phyloP scores from a whole-genome alignment of 2,888 invertebrate species.

The Rapana venosa region DNA sequence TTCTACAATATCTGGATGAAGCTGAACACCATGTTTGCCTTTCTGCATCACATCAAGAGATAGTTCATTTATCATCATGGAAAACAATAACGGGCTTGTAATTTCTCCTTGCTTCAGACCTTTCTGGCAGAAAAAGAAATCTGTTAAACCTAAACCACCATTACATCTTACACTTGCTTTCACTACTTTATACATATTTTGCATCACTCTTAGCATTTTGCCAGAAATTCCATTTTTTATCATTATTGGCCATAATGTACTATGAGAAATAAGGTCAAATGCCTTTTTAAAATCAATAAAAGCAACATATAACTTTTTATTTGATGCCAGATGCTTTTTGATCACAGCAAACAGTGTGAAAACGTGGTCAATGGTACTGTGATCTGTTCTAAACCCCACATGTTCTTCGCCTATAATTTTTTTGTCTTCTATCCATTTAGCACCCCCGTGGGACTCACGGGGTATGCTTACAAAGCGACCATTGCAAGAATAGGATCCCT shows the following conservation, averaged over 20 bases:
- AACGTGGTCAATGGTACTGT: neutral
- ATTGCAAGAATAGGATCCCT: no score
- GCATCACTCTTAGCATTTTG: neutral
- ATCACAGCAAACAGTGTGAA: conserved; percentile 2
- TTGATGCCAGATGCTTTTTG: neutral
- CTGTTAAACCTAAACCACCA: neutral
- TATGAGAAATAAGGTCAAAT: neutral
- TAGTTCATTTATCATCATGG: neutral
- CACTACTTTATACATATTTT: neutral
- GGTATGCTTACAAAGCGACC: no score
- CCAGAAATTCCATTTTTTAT: neutral
- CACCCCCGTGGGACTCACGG: no score
- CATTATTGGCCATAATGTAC: neutral
- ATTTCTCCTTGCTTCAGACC: neutral
- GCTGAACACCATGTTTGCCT: neutral
- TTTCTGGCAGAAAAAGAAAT: neutral
- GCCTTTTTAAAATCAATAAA: conserved; percentile 3
- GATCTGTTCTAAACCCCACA: conserved; percentile 6
- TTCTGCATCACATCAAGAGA: neutral
- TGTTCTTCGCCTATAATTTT: conserved; percentile 1
- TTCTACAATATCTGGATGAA: neutral
- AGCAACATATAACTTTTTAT: neutral
- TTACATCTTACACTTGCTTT: neutral
- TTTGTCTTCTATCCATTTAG: neutral
- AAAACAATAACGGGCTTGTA: neutral